Conservation (phyloP, 2,797 vertebrate genomes). For the Parambassis ranga region DNA sequence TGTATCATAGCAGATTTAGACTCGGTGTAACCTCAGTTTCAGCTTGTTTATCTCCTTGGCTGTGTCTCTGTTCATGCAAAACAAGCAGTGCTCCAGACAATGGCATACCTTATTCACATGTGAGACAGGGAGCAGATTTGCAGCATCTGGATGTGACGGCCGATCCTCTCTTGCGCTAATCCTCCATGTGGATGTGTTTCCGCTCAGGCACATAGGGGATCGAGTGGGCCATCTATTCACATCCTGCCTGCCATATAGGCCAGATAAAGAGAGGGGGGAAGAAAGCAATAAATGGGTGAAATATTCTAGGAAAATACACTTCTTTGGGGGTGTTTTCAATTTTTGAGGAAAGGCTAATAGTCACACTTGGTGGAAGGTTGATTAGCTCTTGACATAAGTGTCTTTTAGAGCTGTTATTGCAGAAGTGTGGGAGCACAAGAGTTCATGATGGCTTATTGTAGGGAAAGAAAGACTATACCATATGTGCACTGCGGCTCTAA, state of each 20-base stretch:
- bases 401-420: background rate
- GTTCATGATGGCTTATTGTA: background rate
- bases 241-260: conserved; percentile 50
- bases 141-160: conserved; percentile 67
- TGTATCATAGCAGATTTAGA: conserved; percentile 67
- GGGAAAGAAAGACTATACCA: background rate
- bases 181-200: conserved; percentile 56
- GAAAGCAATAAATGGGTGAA: conserved; percentile 9
- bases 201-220: conserved; percentile 55
- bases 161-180: conserved; percentile 64
- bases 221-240: conserved; percentile 59
- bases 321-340: conserved; percentile 6
- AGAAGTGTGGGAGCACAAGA: background rate
- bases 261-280: conserved; percentile 46
- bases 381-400: conserved; percentile 2
- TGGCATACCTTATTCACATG: conserved; percentile 66
- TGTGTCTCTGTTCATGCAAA: conserved; percentile 57
- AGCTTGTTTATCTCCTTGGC: conserved; percentile 64
- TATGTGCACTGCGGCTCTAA: background rate
- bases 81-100: conserved; percentile 61
- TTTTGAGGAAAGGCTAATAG: background rate
- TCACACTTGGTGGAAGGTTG: background rate
- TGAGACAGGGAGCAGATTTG: conserved; percentile 68
- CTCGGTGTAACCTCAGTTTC: conserved; percentile 56
- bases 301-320: conserved; percentile 6